Base-by-base conservation (phyloP, 2,113 vertebrate genomes). In the Myotis yumanensis region DNA sequence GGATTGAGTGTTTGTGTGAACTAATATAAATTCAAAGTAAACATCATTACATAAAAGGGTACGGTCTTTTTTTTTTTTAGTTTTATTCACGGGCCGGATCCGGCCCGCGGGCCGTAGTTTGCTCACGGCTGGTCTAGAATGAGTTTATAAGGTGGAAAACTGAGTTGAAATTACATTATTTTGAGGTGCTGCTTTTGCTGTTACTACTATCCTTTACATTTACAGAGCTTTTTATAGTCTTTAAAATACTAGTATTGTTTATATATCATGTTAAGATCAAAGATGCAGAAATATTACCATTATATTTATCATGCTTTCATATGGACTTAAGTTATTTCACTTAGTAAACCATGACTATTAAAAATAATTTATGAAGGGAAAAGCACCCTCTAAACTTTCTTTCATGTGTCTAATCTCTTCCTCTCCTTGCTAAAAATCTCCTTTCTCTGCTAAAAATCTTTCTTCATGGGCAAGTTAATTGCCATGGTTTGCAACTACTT, bases 61-160 rank as follows among this genome's bases (percentile, higher is more conserved):
- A 37, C 37, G 37, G 37, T 37, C 37, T 37, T 37, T 37, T 37
- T 37, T 37, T 37, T 37, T 37, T 37, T 37, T 37, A 37, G 37
- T 37, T 37, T 37, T 37, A 37, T 37, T 37, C 37, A 37, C 37
- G 37, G 37, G 37, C 37, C 37, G 4, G 37, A 37, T 37, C 37
- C 37, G 37, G 37, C 37, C 37, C 4, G 37, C 37, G 37, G 37
- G 37, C 37, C 4, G 37, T 37, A 37, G 37, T 37, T 37, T 37
- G 37, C 37, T 4, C 37, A 37, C 37, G 37, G 37, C 37, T 37
- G 37, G 7, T 43, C 43, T 43, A 43, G 25, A 82, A 77, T 84
- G 11, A 84, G 40, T 80, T 89, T 94, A 40, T 91, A 87, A 86
- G 91, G 30, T 87, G 37, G 82, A 90, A 96, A 59, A 30, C 5